Percentiles rank a stretch among this genome's conserved stretches.
Evolutionary conservation across 2,888 invertebrate genomes (phyloP).

Genomic region (Xanthia togata): DNA sequence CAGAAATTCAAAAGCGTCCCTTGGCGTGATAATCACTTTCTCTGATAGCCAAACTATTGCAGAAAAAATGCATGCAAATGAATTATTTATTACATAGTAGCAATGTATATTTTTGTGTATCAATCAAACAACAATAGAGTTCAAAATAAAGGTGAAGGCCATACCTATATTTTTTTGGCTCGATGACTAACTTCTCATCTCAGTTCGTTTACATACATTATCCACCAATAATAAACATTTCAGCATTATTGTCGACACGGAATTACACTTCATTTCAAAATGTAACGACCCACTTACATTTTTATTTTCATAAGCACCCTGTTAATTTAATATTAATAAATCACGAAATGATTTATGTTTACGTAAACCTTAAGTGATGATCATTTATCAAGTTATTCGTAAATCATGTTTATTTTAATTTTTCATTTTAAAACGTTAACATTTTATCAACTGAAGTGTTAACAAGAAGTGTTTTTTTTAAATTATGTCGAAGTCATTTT

Average conservation of each 20-base stretch:
- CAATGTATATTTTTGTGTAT: not conserved
- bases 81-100: not conserved
- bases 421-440: conserved; percentile 16
- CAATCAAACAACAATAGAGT: not conserved
- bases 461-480: conserved; percentile 32
- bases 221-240: conserved; percentile 37
- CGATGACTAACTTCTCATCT: conserved; percentile 23
- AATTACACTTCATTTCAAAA: conserved; percentile 35
- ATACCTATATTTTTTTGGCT: not conserved
- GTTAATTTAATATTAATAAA: conserved; percentile 48
- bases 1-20: no score
- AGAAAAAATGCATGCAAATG: not conserved
- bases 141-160: conserved; percentile 45
- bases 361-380: conserved; percentile 24
- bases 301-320: conserved; percentile 56
- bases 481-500: conserved; percentile 35
- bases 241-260: conserved; percentile 38
- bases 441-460: conserved; percentile 38
- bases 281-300: conserved; percentile 45
- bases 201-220: conserved; percentile 26
- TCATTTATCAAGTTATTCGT: conserved; percentile 39
- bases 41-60: not conserved
- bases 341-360: conserved; percentile 53
- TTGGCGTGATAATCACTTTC: not conserved
- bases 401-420: conserved; percentile 33